Base-by-base conservation (phyloP, 2,888 invertebrate species). In the Plagodis dolabraria region DNA sequence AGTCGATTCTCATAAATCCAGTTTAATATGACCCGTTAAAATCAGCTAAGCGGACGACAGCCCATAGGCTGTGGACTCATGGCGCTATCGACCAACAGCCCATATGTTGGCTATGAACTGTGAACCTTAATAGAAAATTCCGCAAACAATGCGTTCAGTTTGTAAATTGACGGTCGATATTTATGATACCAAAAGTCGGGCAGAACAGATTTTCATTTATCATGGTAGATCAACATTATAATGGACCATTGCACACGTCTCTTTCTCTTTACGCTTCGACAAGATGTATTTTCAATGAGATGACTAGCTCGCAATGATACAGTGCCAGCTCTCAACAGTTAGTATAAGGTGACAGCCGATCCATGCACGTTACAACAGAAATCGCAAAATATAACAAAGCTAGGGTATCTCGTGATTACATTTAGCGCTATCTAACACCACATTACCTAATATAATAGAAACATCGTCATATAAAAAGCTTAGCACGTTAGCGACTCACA, bases 401-500 rank as follows among this genome's bases (percentile, higher is more conserved):
- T 77, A 76, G 75, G 76, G 55, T 57, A 56, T 82, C 79, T 76
- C 72, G 83, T 86, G 83, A 71, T 72, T 76, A 86, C 83, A 85
- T 70, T 78, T 79, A 88, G 87, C 86, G 75, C 89, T 87, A 89
- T 80, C 83, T 87, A 89, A 80, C 75, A 85, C 77, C 80, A 77
- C 79, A 82, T 77, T 80, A 79, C 74, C 66, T 57, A 70, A 69
- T 72, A 76, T 77, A 71, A 72, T 73, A 75, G 72, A 69, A 69
- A 72, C 42, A 56, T 53, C 2, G 66, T 73, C 70, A 72, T 79
- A 76, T 72, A 67, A 72, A n/a, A 70, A 77, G 68, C 75, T 77
- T 76, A 70, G 74, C 76, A 80, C 74, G 76, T 70, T 71, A 71
- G 72, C 75, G 75, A 97, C 97, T 97, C 94, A 97, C 97, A 97